Evolutionary conservation across 2,113 vertebrate species (phyloP).

Genomic region (Barbus barbus): DNA sequence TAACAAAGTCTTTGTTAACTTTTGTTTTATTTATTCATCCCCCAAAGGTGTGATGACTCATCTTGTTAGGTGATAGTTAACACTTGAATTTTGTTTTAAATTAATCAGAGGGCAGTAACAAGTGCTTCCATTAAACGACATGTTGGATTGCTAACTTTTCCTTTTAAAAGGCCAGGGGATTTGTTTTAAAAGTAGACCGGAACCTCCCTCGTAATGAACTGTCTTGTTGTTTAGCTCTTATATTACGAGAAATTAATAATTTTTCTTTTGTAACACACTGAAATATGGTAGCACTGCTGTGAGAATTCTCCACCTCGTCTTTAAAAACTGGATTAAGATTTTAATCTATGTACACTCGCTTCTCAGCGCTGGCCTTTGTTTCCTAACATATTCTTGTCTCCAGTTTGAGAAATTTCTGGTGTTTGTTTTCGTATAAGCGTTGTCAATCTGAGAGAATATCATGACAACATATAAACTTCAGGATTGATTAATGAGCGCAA

Average conservation of each 20-base stretch:
- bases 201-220: not conserved
- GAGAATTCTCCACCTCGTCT: not conserved
- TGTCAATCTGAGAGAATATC: slow-evolving; percentile 61
- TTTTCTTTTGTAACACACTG: not conserved
- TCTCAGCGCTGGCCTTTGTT: slow-evolving; percentile 54
- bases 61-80: slow-evolving; percentile 22
- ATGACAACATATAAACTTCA: slow-evolving; percentile 71
- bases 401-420: slow-evolving; percentile 62
- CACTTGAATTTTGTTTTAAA: not conserved
- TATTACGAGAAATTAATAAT: not conserved
- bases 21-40: slow-evolving; percentile 15
- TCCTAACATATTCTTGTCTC: slow-evolving; percentile 48
- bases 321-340: slow-evolving; percentile 45
- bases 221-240: slow-evolving; percentile 4
- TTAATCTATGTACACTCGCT: slow-evolving; percentile 63
- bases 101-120: slow-evolving; percentile 12
- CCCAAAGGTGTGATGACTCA: not conserved
- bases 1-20: slow-evolving; percentile 8
- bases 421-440: slow-evolving; percentile 57
- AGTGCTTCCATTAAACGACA: not conserved
- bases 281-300: not conserved
- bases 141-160: not conserved
- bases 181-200: not conserved
- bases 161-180: not conserved
- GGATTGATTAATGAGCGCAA: slow-evolving; percentile 74